These are phyloP conservation scores for Hemitrygon akajei DNA, from an alignment of 2,797 vertebrate species.

Conservation along the genomic window DNA sequence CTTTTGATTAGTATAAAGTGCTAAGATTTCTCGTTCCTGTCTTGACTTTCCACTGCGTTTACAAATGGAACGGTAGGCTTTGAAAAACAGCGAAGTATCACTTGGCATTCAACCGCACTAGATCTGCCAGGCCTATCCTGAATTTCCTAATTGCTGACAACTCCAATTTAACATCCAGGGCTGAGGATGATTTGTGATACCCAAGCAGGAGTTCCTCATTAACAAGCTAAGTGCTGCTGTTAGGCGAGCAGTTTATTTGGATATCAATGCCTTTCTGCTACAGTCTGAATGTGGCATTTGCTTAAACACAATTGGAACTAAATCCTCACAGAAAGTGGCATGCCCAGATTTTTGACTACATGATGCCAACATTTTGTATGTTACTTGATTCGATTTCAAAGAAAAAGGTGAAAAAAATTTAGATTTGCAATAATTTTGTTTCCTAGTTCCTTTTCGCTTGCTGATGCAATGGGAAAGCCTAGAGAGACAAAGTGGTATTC, in stretches of 20 bases:
- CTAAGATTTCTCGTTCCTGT: background rate
- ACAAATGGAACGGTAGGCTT: background rate
- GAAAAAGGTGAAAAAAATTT: too few relatives aligned
- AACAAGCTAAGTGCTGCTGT: background rate
- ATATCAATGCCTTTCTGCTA: background rate
- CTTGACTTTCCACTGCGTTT: background rate
- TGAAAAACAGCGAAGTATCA: background rate
- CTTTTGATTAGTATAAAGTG: background rate
- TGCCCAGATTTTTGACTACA: too few relatives aligned
- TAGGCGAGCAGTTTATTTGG: background rate
- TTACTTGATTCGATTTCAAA: too few relatives aligned
- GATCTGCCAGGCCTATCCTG: background rate
- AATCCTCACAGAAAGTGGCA: background rate
- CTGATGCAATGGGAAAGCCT: too few relatives aligned
- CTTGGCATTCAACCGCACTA: background rate
- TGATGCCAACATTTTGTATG: too few relatives aligned
- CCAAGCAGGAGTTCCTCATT: background rate
- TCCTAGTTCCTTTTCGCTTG: too few relatives aligned
- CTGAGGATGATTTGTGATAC: background rate
- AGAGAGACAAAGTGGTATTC: too few relatives aligned
- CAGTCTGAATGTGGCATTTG: background rate
- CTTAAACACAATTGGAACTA: background rate
- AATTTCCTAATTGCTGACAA: background rate
- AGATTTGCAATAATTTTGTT: too few relatives aligned
- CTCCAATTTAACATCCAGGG: background rate